Base-by-base conservation (phyloP, 2,113 vertebrate species). In the Bubo scandiacus region DNA sequence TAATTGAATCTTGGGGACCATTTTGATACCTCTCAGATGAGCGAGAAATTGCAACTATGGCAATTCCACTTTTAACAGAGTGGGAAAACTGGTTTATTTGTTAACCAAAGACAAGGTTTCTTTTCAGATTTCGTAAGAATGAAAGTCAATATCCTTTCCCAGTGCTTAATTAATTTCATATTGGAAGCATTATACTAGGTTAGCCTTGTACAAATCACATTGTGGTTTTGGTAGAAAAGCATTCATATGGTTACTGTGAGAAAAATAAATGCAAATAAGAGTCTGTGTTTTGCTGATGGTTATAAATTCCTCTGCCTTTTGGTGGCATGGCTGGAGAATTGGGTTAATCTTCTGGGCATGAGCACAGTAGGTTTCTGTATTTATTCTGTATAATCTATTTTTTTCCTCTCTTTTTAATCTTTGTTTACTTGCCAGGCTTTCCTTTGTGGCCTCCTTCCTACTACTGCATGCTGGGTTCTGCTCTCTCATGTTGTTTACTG, bases 381-480 rank as follows among this genome's bases (percentile, higher is more conserved):
- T 95, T 92, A 90, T 96, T 92, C 49, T 81, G 15, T 77, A 54
- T 72, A 82, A 94, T 91, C 70, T 93, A 13, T 66, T 75, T 92
- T 94, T 92, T 91, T 72, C 11, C 9, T 94, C 57, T 88, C 54
- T 85, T 96, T 94, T 86, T 63, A 94, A 86, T 77, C 91, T 91
- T 92, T 96, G 85, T 96, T 96, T 97, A 86, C 93, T 96, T 90
- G 65, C 88, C 59, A 83, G 66, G 55, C 42, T 94, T 93, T 93
- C 89, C 62, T 96, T 75, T 21, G 4, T 74, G 90, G 63, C 88
- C 52, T 92, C n/a, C 79, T 95, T 96, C 84, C 57, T 77, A 15
- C 59, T 67, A 4, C 19, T 81, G 36, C 47, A 34, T 5, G 16
- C 81, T 82, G 92, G 32, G 52, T 77, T 95, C 90, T 91, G 52